These are phyloP conservation scores for Lanius ludovicianus DNA, from an alignment of 2,113 vertebrate species.

Conservation along the genomic window DNA sequence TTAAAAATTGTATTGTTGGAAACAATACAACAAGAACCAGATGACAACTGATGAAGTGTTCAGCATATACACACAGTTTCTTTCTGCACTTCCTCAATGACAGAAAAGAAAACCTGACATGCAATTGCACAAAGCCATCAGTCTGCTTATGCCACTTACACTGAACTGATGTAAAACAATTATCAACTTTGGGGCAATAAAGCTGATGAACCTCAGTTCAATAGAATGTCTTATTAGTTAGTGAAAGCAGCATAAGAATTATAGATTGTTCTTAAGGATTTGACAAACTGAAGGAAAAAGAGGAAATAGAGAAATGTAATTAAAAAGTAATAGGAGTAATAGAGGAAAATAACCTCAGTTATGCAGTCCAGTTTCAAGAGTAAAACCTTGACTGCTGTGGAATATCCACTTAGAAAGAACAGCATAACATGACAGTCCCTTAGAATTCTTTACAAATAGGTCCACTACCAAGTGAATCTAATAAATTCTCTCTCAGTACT, in stretches of 20 bases:
- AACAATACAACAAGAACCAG: background rate
- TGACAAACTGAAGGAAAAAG: background rate
- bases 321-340: background rate
- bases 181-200: background rate
- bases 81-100: background rate
- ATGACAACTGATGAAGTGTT: background rate
- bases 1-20: conserved; percentile 14
- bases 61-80: background rate
- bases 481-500: background rate
- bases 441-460: background rate
- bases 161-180: background rate
- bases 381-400: background rate
- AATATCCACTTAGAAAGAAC: background rate
- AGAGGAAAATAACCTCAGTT: background rate
- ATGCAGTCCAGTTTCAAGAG: background rate
- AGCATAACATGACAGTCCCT: background rate
- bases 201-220: background rate
- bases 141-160: background rate
- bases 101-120: background rate
- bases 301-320: background rate
- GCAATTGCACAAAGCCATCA: background rate
- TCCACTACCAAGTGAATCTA: background rate
- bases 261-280: background rate
- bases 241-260: background rate
- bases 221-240: background rate